Base-by-base conservation (phyloP, 2,888 invertebrate species). In the Cinara cedri region DNA sequence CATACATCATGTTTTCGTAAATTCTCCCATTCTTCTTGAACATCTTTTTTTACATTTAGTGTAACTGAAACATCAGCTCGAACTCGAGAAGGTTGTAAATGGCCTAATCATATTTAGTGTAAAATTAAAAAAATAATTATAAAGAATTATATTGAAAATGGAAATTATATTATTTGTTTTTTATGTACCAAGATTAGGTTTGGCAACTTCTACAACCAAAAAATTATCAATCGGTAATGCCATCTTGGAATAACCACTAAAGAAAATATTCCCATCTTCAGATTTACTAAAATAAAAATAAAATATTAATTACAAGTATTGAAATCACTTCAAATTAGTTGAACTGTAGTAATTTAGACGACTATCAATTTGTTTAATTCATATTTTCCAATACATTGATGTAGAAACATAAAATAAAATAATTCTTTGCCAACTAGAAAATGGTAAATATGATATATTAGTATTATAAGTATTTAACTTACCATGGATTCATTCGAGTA, bases 161-260 rank as follows among this genome's bases (percentile, higher is more conserved):
- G 16, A 21, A 1, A 51, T 1, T 16, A 21, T 14, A 44, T 65
- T 6, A 65, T 44, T 46, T 46, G 62, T 6, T 66, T 68, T 51
- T 49, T 14, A 80, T 76, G 81, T 83, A 85, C 86, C 90, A 63
- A 95, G 93, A 85, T 95, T 94, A 0, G 95, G 95, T 84, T 95
- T 95, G 0, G 94, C 92, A 11, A 97, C 97, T 87, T 98, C 98
- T 0, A 98, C 95, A 1, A 98, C 95, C 3, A 94, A 93, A 86
- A 99, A 98, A 81, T 92, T 91, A 11, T 92, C 90, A 80, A 99
- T 93, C 0, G 97, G 96, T 83, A 97, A 93, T 0, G 98, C 98
- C 98, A 99, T 99, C 82, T 98, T 89, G 0, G 98, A 98, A 98
- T 99, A 99, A 1, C 99, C 99, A 16, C 97, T 97, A 87, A 97